A percentile compares a stretch with the other conserved stretches of the same genome.
Evolutionary conservation across 2,113 vertebrate genomes (phyloP).

Genomic region (Fregetta grallaria): DNA sequence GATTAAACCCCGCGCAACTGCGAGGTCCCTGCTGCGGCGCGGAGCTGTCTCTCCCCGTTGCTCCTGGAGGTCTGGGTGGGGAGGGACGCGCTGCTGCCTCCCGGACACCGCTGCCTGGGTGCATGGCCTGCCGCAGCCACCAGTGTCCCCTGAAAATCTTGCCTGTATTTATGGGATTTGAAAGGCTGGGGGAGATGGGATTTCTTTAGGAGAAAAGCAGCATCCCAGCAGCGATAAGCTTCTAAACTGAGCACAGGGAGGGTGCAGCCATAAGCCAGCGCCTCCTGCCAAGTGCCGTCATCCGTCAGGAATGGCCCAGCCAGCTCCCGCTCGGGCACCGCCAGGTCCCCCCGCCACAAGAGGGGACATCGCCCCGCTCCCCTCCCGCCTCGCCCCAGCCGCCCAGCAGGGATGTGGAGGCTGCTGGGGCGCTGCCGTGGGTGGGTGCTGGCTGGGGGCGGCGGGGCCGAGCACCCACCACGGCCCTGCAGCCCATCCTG

Average conservation of each 20-base stretch:
- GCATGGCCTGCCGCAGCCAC: background rate
- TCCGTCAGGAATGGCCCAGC: background rate
- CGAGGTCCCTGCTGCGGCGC: background rate
- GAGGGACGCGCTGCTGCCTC: background rate
- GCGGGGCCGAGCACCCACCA: background rate
- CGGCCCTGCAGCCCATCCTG: background rate
- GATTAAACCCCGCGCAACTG: no score
- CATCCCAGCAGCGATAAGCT: background rate
- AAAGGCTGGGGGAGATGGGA: background rate
- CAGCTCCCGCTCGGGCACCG: background rate
- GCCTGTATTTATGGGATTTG: background rate
- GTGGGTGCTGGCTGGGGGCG: background rate
- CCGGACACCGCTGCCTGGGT: fast-evolving
- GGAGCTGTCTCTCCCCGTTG: background rate
- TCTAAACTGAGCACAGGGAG: background rate
- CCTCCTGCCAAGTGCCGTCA: background rate
- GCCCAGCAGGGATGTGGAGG: background rate
- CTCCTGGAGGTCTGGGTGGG: background rate
- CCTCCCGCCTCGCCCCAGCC: background rate
- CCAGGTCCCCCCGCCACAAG: background rate
- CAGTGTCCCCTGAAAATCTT: background rate
- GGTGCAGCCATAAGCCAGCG: background rate
- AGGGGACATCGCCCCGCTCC: background rate
- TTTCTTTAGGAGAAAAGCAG: background rate
- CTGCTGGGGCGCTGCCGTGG: background rate